Evolutionary conservation across 2,797 vertebrate species (phyloP).

Genomic region (Craterocephalus amniculus): DNA sequence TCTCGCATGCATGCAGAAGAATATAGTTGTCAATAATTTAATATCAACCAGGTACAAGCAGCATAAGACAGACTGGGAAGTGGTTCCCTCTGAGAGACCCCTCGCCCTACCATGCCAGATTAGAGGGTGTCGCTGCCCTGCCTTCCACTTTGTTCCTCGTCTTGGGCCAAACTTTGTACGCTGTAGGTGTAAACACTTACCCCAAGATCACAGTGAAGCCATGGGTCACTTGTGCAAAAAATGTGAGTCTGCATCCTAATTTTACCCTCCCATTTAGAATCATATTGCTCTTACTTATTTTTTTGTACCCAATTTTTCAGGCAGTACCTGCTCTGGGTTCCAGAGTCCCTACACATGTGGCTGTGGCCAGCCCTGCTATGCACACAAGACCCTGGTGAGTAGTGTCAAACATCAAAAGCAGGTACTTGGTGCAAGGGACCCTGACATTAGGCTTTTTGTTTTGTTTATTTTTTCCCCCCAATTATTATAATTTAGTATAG

Average conservation of each 20-base stretch:
- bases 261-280: neutral
- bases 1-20: constrained; percentile 12
- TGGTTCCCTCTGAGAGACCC: constrained; percentile 83
- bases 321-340: constrained; percentile 88
- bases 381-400: constrained; percentile 87
- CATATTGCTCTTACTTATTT: neutral
- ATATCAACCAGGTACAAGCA: constrained; percentile 88
- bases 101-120: constrained; percentile 85
- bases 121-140: constrained; percentile 80
- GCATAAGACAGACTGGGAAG: constrained; percentile 90
- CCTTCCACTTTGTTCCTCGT: constrained; percentile 83
- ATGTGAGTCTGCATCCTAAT: constrained; percentile 83
- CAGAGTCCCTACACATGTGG: constrained; percentile 87
- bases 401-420: neutral
- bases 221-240: constrained; percentile 80
- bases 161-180: constrained; percentile 84
- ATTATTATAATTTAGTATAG: neutral
- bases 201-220: constrained; percentile 84
- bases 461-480: too few species aligned
- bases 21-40: constrained; percentile 37
- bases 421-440: neutral
- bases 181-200: constrained; percentile 91
- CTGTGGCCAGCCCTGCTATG: constrained; percentile 86
- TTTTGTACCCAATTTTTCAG: constrained; percentile 63
- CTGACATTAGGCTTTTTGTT: neutral